Conservation (phyloP, 2,797 vertebrate species). For the Poeciliopsis presidionis region DNA sequence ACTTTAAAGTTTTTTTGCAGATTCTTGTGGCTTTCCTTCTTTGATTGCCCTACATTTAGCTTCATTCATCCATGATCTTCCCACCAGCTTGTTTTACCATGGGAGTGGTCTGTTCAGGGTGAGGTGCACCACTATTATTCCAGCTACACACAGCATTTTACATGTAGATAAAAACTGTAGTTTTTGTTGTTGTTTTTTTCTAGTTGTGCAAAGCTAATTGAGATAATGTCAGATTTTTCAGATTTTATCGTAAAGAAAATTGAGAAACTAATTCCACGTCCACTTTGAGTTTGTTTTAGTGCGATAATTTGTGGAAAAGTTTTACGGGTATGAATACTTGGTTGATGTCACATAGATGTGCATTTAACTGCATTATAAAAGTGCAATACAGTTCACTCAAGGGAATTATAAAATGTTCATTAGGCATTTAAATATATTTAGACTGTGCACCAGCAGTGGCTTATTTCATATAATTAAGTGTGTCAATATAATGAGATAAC, state of each 20-base stretch:
- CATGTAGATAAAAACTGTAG: background rate
- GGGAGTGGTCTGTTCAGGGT: background rate
- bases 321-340: background rate
- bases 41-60: background rate
- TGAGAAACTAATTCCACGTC: background rate
- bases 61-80: background rate
- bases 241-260: background rate
- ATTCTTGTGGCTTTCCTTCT: background rate
- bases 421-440: slow-evolving; percentile 56
- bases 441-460: slow-evolving; percentile 42
- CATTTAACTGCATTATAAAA: slow-evolving; percentile 28
- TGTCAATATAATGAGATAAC: slow-evolving; percentile 68
- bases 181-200: background rate
- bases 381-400: slow-evolving; percentile 21
- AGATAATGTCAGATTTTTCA: background rate
- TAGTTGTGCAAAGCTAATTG: background rate
- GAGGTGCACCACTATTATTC: background rate
- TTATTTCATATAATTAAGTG: slow-evolving; percentile 61
- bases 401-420: slow-evolving; percentile 50
- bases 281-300: background rate
- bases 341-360: slow-evolving; percentile 9
- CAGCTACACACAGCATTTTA: background rate
- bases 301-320: background rate
- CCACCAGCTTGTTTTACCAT: background rate
- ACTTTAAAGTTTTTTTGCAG: background rate